These are phyloP conservation scores for Equus przewalskii DNA, from an alignment of 2,113 vertebrate genomes.

Conservation along the genomic window DNA sequence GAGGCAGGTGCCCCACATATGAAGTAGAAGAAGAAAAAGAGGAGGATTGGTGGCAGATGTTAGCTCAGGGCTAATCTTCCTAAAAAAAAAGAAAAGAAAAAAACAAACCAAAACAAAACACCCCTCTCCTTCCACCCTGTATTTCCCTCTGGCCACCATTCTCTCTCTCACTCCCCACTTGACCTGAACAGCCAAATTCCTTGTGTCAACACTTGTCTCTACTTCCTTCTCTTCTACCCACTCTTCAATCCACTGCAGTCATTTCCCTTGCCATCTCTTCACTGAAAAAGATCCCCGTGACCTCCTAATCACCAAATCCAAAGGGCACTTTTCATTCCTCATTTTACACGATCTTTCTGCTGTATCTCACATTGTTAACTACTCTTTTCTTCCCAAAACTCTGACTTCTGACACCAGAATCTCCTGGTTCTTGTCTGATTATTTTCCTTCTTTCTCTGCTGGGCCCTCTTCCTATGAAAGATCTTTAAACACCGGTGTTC, in stretches of 20 bases:
- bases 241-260: not conserved
- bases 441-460: not conserved
- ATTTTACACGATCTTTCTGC: not conserved
- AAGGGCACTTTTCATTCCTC: constrained; percentile 32
- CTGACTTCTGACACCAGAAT: not conserved
- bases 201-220: not conserved
- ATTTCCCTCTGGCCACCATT: not conserved
- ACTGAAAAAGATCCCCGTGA: not conserved
- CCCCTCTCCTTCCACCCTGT: not conserved
- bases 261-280: not conserved
- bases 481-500: not conserved
- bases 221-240: not conserved
- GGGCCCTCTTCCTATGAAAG: constrained; percentile 9
- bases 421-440: not conserved
- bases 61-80: too few species aligned
- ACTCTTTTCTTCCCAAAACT: not conserved
- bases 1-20: too few species aligned
- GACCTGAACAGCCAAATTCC: not conserved
- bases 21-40: too few species aligned
- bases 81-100: not conserved
- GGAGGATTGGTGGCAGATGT: too few species aligned
- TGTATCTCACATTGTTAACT: not conserved
- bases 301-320: not conserved
- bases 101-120: constrained; percentile 40
- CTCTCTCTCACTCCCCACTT: not conserved